Evolutionary conservation across 2,797 vertebrate genomes (phyloP).

Genomic region (Vireo griseus): DNA sequence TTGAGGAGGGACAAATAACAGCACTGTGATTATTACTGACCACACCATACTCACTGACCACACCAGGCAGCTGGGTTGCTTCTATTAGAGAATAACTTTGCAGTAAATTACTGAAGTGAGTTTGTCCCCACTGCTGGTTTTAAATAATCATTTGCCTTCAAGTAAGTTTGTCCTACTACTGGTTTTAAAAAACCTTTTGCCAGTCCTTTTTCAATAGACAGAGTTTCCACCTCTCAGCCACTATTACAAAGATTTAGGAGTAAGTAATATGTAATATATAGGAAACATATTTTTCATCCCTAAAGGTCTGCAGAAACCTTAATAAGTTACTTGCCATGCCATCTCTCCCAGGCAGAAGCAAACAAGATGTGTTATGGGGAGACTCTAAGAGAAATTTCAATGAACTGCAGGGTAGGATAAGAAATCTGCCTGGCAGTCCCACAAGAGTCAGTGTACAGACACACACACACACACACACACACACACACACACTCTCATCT

Average conservation of each 20-base stretch:
- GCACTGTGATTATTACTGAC: neutral
- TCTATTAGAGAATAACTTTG: neutral
- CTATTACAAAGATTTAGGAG: neutral
- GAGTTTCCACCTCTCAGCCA: neutral
- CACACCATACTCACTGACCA: neutral
- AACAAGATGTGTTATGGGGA: neutral
- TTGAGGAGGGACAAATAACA: neutral
- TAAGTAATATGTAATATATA: neutral
- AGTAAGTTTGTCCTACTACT: neutral
- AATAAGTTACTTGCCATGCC: neutral
- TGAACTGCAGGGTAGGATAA: neutral
- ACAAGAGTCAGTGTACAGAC: neutral
- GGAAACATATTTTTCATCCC: neutral
- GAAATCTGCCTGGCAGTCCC: neutral
- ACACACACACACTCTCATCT: neutral
- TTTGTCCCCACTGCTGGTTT: neutral
- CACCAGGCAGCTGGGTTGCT: neutral
- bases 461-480: too few species aligned
- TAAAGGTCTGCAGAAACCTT: neutral
- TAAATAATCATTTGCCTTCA: neutral
- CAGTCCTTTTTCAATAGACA: neutral
- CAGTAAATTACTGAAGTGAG: neutral
- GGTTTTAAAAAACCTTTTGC: neutral
- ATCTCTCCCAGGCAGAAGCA: neutral
- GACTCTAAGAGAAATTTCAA: neutral